Conservation (phyloP, 53 echinoderm and acorn worm genomes). For the Luidia sarsii region DNA sequence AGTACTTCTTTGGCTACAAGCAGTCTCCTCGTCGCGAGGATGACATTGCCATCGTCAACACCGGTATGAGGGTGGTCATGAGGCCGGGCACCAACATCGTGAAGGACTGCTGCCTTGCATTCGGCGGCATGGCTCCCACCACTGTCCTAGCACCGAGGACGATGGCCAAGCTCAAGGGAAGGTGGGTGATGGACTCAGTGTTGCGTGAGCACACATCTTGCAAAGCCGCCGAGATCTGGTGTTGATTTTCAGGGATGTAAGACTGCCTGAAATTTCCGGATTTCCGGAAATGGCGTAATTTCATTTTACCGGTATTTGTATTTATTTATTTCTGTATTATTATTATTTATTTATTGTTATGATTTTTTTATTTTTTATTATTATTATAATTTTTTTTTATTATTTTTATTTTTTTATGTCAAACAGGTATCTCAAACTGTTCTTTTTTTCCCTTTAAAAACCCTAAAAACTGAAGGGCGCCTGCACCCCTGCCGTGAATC, state of each 20-base stretch:
- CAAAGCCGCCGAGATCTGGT: no score
- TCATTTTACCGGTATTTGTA: not conserved
- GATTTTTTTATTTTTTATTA: not conserved
- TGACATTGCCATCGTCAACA: conserved; percentile 79
- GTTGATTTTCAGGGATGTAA: no score
- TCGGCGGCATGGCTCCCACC: conserved; percentile 90
- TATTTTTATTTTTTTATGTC: no score
- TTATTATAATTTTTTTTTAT: not conserved
- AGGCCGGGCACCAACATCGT: conserved; percentile 60
- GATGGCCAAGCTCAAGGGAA: conserved; percentile 63
- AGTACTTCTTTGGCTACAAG: conserved; percentile 84
- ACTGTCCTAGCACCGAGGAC: conserved; percentile 77
- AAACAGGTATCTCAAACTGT: no score
- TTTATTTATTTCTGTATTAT: no score
- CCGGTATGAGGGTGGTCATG: conserved; percentile 82
- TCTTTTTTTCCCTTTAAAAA: no score
- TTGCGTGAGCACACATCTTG: no score
- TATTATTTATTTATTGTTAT: no score
- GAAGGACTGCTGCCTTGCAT: conserved; percentile 66
- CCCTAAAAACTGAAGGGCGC: no score
- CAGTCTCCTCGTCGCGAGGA: conserved; percentile 90
- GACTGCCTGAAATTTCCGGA: no score
- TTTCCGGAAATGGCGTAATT: not conserved
- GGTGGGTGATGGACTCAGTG: no score
- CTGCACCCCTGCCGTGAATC: no score